These are phyloP conservation scores for Anarsia innoxiella DNA, from an alignment of 2,888 invertebrate species.

Conservation along the genomic window DNA sequence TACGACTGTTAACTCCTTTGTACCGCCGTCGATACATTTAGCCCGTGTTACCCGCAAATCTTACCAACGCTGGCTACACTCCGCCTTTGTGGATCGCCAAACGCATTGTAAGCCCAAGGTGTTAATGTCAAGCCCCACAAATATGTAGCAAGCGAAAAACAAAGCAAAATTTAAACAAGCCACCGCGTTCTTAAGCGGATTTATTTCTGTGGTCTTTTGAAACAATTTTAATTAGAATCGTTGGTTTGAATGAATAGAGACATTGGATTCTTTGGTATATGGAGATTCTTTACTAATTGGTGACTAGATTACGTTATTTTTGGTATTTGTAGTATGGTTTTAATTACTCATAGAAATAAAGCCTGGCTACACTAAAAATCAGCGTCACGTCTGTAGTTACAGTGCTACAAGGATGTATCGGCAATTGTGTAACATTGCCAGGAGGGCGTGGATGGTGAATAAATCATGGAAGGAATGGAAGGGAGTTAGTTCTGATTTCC, in stretches of 20 bases:
- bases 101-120: constrained; percentile 43
- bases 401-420: no score
- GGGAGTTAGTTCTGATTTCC: no score
- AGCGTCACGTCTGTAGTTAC: no score
- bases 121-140: constrained; percentile 45
- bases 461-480: no score
- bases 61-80: constrained; percentile 28
- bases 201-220: constrained; percentile 45
- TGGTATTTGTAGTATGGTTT: no score
- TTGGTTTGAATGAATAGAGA: constrained; percentile 48
- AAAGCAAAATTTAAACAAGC: constrained; percentile 39
- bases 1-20: constrained; percentile 31
- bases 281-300: constrained; percentile 57
- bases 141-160: constrained; percentile 51
- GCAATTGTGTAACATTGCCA: no score
- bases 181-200: constrained; percentile 38
- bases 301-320: constrained; percentile 51
- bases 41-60: constrained; percentile 49
- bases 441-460: no score
- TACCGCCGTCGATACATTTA: constrained; percentile 51
- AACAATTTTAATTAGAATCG: constrained; percentile 63
- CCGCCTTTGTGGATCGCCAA: constrained; percentile 43
- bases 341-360: no score
- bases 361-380: no score
- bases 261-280: constrained; percentile 3